Base-by-base conservation (phyloP, 1,140 invertebrate genomes). In the Tenebrio molitor region DNA sequence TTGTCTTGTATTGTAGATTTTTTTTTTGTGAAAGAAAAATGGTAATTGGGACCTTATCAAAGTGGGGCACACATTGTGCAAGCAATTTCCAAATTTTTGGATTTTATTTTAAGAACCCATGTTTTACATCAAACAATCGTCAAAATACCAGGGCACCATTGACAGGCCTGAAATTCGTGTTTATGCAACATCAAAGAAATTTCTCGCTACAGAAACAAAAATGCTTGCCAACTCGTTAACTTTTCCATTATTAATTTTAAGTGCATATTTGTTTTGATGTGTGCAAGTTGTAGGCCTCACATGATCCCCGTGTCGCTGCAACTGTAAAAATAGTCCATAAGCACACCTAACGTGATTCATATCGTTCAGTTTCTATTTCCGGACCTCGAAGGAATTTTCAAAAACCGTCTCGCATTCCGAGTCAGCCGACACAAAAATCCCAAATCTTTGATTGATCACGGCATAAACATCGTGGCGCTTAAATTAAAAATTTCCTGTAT, bases 341-440 rank as follows among this genome's bases (percentile, higher is more conserved):
- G 50, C 50, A 58, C 50, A 58, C 50, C 50, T 58, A 58, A 58
- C 50, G 23, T 58, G 50, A 58, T 58, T 58, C 50, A 58, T 58
- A 29, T 58, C 50, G 50, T 29, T n/a, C n/a, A n/a, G n/a, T n/a
- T 58, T 58, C 50, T 58, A 58, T 58, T 58, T 58, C 29, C n/a
- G 50, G 15, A 58, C 50, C 21, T 58, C 50, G 15, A 58, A 58
- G 50, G 50, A 58, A 58, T 58, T 58, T 58, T 25, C 50, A n/a
- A 58, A 58, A 58, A 58, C 25, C 12, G 12, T 29, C 23, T 12
- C 50, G 50, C 50, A 58, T 58, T 58, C 50, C 50, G 44, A n/a
- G n/a, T 12, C 36, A 7, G 36, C 36, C 21, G 50, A 21, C 50
- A 29, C 3, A n/a, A 58, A 58, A 58, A 23, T 53, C 29, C 46